phyloP scores from a whole-genome alignment of 2,888 invertebrate species.

The Drosophila atroscutellata region DNA sequence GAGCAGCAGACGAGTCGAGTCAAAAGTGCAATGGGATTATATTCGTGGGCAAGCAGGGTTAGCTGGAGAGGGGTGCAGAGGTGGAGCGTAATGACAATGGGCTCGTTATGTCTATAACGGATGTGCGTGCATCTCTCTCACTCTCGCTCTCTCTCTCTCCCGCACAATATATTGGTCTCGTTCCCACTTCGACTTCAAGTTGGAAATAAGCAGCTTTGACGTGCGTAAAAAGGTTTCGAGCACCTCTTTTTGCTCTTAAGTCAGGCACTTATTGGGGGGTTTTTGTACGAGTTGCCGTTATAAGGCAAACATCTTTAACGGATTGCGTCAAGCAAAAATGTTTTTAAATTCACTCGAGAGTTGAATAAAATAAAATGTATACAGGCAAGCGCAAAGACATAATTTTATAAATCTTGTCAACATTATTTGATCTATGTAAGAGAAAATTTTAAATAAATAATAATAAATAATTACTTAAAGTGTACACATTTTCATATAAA shows the following conservation, averaged over 20 bases:
- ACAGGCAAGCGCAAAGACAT: neutral
- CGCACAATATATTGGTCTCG: neutral
- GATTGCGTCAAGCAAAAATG: slow-evolving; percentile 21
- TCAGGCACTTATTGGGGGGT: neutral
- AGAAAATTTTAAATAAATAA: neutral
- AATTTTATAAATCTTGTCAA: neutral
- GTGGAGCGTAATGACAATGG: slow-evolving; percentile 43
- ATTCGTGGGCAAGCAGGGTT: slow-evolving; percentile 17
- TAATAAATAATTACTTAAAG: neutral
- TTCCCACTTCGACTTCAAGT: slow-evolving; percentile 1
- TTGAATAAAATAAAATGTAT: slow-evolving; percentile 1
- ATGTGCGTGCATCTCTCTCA: slow-evolving; percentile 39
- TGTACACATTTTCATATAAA: neutral
- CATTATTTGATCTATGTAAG: neutral
- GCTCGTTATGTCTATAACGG: slow-evolving; percentile 58
- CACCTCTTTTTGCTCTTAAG: slow-evolving; percentile 19
- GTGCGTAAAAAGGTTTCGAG: slow-evolving; percentile 50
- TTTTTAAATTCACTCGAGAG: slow-evolving; percentile 1
- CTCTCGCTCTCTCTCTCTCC: neutral
- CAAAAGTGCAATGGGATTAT: slow-evolving; percentile 68
- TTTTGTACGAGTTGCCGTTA: slow-evolving; percentile 8
- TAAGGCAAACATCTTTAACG: slow-evolving; percentile 14
- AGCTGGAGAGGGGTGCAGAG: neutral
- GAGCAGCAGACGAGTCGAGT: slow-evolving; percentile 58
- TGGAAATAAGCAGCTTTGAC: slow-evolving; percentile 42